Evolutionary conservation across 2,888 invertebrate species (phyloP), one percentile per base, ranked within the genome.

Genomic region (Drosophila recens): DNA sequence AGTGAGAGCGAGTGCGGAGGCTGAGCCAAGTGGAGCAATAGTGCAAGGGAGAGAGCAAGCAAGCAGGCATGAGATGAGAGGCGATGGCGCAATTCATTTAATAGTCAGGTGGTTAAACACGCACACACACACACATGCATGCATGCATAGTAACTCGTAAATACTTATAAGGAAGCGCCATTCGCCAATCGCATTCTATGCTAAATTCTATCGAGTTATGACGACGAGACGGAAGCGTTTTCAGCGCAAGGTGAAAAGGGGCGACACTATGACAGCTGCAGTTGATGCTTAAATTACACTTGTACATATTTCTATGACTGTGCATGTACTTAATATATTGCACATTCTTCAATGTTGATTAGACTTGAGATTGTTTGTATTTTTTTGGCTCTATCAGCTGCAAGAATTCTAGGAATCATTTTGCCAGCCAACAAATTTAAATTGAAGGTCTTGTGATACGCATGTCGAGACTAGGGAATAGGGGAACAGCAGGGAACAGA

Each of bases 401-500:
- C 17, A 67, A 62, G 67, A 68, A 73, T 74, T 68, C 49, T 23
- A 54, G 30, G 48, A 75, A 79, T 67, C 69, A 68, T 72, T 67
- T 63, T 75, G 68, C 48, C 62, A 71, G 68, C 68, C 57, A 69
- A 63, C 54, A 63, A 62, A 52, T 43, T 40, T 30, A 11, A 64
- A 52, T 68, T 67, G 71, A 82, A 74, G 77, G 82, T 78, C 78
- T 80, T 61, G 45, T 56, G 73, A 76, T 76, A 68, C 70, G 77
- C 67, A 72, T 42, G 49, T 43, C 20, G 23, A 20, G 13, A 5
- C 11, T 20, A 20, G 43, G 20, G 11, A 43, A 43, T 0, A 4
- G 43, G 17, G 42, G 42, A 42, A n/a, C n/a, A 13, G 13, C 13
- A 10, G 20, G 33, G 30, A 27, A 10, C 9, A 0, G 9, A 30